These are phyloP conservation scores for Drosophila siamana DNA, from an alignment of 2,888 invertebrate species.

Conservation along the genomic window DNA sequence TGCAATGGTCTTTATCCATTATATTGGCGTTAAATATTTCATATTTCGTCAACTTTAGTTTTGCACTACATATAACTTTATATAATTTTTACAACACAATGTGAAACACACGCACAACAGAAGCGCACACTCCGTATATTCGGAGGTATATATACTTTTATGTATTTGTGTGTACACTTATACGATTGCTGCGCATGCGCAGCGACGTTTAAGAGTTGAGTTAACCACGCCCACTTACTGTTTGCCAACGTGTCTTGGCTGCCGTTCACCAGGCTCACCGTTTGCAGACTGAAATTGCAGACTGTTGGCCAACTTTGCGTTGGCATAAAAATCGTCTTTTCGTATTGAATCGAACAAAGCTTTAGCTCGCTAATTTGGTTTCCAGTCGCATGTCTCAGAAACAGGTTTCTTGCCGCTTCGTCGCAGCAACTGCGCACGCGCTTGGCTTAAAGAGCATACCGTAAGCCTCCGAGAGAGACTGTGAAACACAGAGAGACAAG, in stretches of 20 bases:
- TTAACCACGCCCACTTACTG: slow-evolving; percentile 59
- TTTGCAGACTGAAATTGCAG: slow-evolving; percentile 84
- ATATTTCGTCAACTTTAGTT: slow-evolving; percentile 26
- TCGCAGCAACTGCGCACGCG: slow-evolving; percentile 66
- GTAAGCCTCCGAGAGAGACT: background rate
- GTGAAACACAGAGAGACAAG: slow-evolving; percentile 8
- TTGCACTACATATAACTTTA: slow-evolving; percentile 51
- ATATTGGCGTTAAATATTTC: slow-evolving; percentile 32
- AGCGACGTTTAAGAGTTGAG: slow-evolving; percentile 18
- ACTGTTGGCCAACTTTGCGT: slow-evolving; percentile 82
- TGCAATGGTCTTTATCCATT: slow-evolving; percentile 21
- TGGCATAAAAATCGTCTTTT: slow-evolving; percentile 74
- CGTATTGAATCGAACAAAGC: slow-evolving; percentile 50
- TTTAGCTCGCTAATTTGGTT: slow-evolving; percentile 70
- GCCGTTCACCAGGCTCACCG: slow-evolving; percentile 84
- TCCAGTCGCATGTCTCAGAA: slow-evolving; percentile 63
- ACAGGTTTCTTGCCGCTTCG: slow-evolving; percentile 74
- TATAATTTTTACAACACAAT: slow-evolving; percentile 68
- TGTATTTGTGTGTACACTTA: slow-evolving; percentile 46
- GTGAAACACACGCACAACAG: slow-evolving; percentile 27
- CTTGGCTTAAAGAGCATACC: slow-evolving; percentile 24
- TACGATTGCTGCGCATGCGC: slow-evolving; percentile 58
- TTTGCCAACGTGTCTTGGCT: slow-evolving; percentile 68
- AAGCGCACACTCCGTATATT: slow-evolving; percentile 19
- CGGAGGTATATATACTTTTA: slow-evolving; percentile 5